Percentiles rank a stretch among this genome's conserved stretches.
phyloP scores from a whole-genome alignment of 2,113 vertebrate species.

The Procavia capensis region DNA sequence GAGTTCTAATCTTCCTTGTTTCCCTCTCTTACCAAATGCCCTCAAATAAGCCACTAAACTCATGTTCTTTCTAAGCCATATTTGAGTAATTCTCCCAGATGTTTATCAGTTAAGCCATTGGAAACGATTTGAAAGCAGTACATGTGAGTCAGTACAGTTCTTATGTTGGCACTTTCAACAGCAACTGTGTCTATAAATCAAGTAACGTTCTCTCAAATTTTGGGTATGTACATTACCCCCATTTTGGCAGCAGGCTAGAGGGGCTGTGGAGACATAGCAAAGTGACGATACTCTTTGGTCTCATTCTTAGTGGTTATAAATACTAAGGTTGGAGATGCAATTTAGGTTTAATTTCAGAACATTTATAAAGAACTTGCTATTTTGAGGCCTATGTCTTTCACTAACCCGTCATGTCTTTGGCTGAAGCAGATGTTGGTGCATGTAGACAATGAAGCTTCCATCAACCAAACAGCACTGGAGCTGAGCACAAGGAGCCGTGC shows the following conservation, averaged over 20 bases:
- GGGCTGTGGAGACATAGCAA: conserved; percentile 10
- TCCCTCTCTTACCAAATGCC: background rate
- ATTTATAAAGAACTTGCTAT: conserved; percentile 24
- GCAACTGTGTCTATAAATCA: background rate
- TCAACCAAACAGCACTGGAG: conserved; percentile 90
- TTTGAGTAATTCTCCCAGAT: background rate
- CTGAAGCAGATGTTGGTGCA: conserved; percentile 80
- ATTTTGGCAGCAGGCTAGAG: background rate
- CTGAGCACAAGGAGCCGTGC: conserved; percentile 79
- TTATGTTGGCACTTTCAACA: background rate
- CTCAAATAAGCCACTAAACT: background rate
- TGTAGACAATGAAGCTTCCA: conserved; percentile 89
- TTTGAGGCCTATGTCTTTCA: background rate
- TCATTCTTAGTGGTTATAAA: background rate
- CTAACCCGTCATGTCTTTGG: conserved; percentile 46
- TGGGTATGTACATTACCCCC: background rate
- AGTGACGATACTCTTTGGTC: background rate
- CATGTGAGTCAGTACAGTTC: background rate
- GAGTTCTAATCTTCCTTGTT: background rate
- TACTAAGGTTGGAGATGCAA: background rate
- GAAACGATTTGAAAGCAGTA: background rate
- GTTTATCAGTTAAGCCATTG: background rate
- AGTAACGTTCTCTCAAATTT: background rate
- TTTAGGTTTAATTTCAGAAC: conserved; percentile 14
- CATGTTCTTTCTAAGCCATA: background rate